Percentiles rank a stretch among this genome's conserved stretches.
Evolutionary conservation across 2,113 vertebrate genomes (phyloP).

Genomic region (Spea bombifrons): DNA sequence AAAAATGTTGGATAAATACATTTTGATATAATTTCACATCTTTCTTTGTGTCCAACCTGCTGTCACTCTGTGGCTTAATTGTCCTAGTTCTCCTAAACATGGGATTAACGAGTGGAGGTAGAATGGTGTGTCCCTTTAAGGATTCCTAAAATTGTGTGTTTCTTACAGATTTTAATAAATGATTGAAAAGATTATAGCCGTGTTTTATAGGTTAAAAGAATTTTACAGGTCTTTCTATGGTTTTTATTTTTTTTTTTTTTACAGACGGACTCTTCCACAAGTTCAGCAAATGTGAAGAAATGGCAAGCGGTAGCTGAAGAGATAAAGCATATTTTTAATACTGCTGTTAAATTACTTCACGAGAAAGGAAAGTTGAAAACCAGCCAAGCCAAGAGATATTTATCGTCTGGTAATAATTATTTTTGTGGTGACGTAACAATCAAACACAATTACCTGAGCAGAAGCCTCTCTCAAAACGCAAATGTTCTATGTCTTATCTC

Average conservation of each 20-base stretch:
- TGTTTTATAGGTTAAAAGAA: no score
- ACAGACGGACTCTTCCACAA: conserved; percentile 83
- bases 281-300: conserved; percentile 77
- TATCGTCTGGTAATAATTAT: conserved; percentile 83
- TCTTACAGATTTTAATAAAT: no score
- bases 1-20: neutral
- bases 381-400: conserved; percentile 88
- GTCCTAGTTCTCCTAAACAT: no score
- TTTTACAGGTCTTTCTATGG: no score
- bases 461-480: neutral
- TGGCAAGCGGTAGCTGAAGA: conserved; percentile 93
- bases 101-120: no score
- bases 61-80: no score
- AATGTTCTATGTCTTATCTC: neutral
- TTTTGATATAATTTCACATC: no score
- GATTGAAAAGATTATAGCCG: no score
- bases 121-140: no score
- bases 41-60: no score
- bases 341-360: conserved; percentile 84
- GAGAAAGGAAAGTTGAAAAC: conserved; percentile 93
- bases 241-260: neutral
- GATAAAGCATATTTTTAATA: conserved; percentile 91
- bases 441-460: neutral
- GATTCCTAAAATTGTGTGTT: no score
- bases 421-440: neutral